Base-by-base conservation (phyloP, 2,797 vertebrate species). In the Acropternis orthonyx region DNA sequence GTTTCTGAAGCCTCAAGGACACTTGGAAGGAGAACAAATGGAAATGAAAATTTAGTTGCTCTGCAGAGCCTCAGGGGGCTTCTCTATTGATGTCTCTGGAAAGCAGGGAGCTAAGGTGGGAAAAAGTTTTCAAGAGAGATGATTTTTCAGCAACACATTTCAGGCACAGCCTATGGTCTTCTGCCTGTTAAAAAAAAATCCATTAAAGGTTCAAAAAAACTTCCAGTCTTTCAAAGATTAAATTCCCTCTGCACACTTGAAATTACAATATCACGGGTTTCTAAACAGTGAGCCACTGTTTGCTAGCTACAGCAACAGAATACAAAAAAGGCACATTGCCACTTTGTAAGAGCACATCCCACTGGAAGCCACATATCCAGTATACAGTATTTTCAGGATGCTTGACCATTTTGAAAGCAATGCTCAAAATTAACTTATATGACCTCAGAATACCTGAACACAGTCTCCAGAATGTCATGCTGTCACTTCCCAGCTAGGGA, bases 11-110 rank as follows among this genome's bases (percentile, higher is more conserved):
- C 24, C 32, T 61, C 84, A 92, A 96, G 93, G 95, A 86, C 89
- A 91, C 30, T 61, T 80, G 77, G 85, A 93, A 92, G 90, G 91
- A 94, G 73, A 94, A 89, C 48, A 93, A 93, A 82, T 21, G 43
- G 85, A 95, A 95, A 87, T 36, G 8, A 92, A 95, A 80, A 85
- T 86, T 63, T 30, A 68, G 77, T 36, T 78, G 58, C 78, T 77
- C 27, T 46, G 30, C 49, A 92, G 61, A 81, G 62, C 80, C 89
- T 85, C 82, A 24, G 85, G 75, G 75, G 72, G 55, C 5, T 85
- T 81, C 91, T 83, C 80, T 76, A 27, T 6, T 79, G 74, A 85
- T 61, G 52, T 46, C 72, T 80, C 80, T 56, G 58, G 49, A 85
- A 59, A 86, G 21, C 34, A 58, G 55, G 27, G 36, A 95, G 39